A percentile compares a stretch with the other conserved stretches of the same genome.
These are phyloP conservation scores for Plemyria rubiginata DNA, from an alignment of 2,888 invertebrate genomes.

Conservation along the genomic window DNA sequence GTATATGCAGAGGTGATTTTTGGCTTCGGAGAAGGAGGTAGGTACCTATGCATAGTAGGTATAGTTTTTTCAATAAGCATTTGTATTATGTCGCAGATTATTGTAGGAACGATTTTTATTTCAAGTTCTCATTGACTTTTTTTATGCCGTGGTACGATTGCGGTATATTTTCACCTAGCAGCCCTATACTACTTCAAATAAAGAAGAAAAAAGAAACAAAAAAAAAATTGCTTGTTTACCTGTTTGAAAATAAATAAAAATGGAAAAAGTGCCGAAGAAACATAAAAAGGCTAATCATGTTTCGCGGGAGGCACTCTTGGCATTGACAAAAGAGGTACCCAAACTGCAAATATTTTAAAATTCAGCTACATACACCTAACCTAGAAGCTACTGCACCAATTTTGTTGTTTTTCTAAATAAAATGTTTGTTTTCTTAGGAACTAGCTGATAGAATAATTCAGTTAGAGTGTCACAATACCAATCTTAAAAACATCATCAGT, in stretches of 20 bases:
- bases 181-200: no score
- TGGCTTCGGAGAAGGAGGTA: no score
- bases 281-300: slow-evolving; percentile 51
- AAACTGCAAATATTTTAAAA: background rate
- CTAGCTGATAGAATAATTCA: slow-evolving; percentile 89
- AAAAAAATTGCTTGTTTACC: no score
- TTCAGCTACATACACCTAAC: slow-evolving; percentile 39
- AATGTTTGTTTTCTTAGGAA: slow-evolving; percentile 78
- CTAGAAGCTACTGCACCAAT: slow-evolving; percentile 25
- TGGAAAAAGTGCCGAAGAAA: slow-evolving; percentile 59
- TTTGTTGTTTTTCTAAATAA: slow-evolving; percentile 7
- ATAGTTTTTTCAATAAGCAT: no score
- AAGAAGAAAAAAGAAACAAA: background rate
- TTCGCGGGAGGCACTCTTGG: slow-evolving; percentile 57
- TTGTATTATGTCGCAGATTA: no score
- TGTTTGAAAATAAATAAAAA: slow-evolving; percentile 10
- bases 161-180: no score
- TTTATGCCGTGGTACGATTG: no score
- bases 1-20: no score
- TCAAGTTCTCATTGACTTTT: no score
- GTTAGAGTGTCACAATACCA: slow-evolving; percentile 91
- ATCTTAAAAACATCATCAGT: slow-evolving; percentile 89
- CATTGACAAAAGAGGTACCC: slow-evolving; percentile 66
- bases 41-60: no score
- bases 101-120: no score